Base-by-base conservation (phyloP, 2,113 vertebrate species). In the Fregata magnificens region DNA sequence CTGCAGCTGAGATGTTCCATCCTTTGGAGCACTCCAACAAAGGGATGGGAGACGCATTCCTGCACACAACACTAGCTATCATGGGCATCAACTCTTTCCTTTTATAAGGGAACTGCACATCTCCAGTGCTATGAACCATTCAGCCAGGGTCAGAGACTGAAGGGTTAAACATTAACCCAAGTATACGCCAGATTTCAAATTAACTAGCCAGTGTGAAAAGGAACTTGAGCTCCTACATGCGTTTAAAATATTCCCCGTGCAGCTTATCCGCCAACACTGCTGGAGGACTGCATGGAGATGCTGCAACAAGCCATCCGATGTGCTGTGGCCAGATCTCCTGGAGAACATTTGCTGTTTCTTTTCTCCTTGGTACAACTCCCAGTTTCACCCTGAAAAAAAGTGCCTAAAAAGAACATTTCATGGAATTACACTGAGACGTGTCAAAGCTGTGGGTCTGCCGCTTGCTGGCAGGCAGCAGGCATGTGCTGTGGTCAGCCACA, bases 231-330 rank as follows among this genome's bases (percentile, higher is more conserved):
- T 92, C 36, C 78, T 65, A 61, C 22, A 5, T 29, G 61, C 34
- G 1, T 85, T 91, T 84, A 44, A 91, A 90, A 50, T 38, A 65
- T 9, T 80, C 65, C 89, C 63, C 4, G 0, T 70, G 71, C 79
- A 81, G 38, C 16, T 56, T 42, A 29, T 44, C 26, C 20, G 11
- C 34, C 1, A 0, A 16, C 0, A 2, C 19, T 66, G 45, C 59
- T 2, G 0, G 59, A 62, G 69, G 55, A 70, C 72, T 88, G 47
- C 2, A 26, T 0, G 3, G 69, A 92, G 83, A 21, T 11, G 1
- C 86, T 72, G 58, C 56, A 74, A 47, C 0, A 0, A 0, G 5
- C 49, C 3, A 8, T 40, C 62, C 20, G 1, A 28, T 61, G 83
- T 90, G 62, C 74, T 78, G 72, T 49, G 86, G 55, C 65, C 89